These are phyloP conservation scores for Aix galericulata DNA, from an alignment of 2,113 vertebrate genomes.

Conservation along the genomic window DNA sequence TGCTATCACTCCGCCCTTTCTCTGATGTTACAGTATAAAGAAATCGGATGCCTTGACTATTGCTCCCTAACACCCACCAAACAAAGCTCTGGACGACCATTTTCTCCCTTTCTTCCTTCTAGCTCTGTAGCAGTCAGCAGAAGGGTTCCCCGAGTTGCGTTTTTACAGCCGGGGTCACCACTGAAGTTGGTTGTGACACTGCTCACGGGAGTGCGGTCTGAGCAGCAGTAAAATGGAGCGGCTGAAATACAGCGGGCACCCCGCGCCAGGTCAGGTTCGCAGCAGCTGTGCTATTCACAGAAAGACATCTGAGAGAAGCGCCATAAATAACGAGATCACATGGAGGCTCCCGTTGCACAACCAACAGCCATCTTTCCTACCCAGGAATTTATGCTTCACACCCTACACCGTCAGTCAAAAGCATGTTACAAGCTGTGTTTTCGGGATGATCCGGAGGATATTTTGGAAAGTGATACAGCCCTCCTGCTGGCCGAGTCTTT, in stretches of 20 bases:
- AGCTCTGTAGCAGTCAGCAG: neutral
- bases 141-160: neutral
- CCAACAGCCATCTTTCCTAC: constrained; percentile 36
- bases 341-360: constrained; percentile 62
- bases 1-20: neutral
- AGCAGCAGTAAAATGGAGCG: neutral
- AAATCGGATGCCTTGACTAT: neutral
- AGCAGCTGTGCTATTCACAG: constrained; percentile 62
- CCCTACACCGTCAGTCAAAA: constrained; percentile 48
- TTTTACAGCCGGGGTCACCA: neutral
- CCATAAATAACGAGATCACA: constrained; percentile 73
- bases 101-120: neutral
- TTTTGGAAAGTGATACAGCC: constrained; percentile 31
- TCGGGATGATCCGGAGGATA: constrained; percentile 43
- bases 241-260: neutral
- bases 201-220: neutral
- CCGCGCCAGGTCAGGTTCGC: constrained; percentile 36
- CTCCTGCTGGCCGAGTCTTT: neutral
- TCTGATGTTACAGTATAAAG: neutral
- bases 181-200: neutral
- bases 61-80: neutral
- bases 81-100: neutral
- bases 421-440: constrained; percentile 3
- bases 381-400: constrained; percentile 58
- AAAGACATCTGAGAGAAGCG: constrained; percentile 63